These are phyloP conservation scores for Bagarius yarrelli DNA, from an alignment of 2,113 vertebrate species.

Conservation along the genomic window DNA sequence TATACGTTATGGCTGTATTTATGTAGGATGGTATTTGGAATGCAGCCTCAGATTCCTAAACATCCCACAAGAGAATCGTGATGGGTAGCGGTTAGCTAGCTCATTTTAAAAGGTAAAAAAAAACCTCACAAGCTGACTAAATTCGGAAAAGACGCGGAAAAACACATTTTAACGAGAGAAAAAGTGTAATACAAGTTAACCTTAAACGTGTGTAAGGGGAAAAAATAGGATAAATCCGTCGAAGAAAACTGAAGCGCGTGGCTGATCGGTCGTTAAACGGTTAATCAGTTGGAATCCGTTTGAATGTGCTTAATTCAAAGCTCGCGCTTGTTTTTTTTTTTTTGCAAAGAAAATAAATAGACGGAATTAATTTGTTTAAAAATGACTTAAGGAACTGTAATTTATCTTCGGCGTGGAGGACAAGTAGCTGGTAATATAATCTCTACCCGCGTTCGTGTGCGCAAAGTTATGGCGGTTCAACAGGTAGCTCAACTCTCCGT, in stretches of 20 bases:
- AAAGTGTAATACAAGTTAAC: not conserved
- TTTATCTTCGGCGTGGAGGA: not conserved
- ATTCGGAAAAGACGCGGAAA: not conserved
- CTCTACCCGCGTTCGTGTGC: not conserved
- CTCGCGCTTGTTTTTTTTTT: constrained; percentile 24
- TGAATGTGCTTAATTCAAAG: constrained; percentile 31
- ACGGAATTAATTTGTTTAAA: no score
- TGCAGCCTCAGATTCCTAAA: constrained; percentile 42
- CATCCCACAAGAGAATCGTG: constrained; percentile 23
- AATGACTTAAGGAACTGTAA: not conserved
- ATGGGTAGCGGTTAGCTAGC: not conserved
- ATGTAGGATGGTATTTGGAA: constrained; percentile 6
- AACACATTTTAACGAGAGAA: not conserved
- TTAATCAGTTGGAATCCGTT: constrained; percentile 2
- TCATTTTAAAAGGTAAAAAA: no score
- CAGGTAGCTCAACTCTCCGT: constrained; percentile 24
- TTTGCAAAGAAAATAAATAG: no score
- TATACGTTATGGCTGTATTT: not conserved
- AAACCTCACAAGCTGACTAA: not conserved
- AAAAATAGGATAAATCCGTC: no score
- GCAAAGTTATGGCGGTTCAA: constrained; percentile 38
- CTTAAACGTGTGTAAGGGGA: not conserved
- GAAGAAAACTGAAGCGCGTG: not conserved
- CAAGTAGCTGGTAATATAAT: constrained; percentile 15
- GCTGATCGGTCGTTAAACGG: not conserved